phyloP scores from a whole-genome alignment of 2,888 invertebrate genomes.

The Orthosia cruda region DNA sequence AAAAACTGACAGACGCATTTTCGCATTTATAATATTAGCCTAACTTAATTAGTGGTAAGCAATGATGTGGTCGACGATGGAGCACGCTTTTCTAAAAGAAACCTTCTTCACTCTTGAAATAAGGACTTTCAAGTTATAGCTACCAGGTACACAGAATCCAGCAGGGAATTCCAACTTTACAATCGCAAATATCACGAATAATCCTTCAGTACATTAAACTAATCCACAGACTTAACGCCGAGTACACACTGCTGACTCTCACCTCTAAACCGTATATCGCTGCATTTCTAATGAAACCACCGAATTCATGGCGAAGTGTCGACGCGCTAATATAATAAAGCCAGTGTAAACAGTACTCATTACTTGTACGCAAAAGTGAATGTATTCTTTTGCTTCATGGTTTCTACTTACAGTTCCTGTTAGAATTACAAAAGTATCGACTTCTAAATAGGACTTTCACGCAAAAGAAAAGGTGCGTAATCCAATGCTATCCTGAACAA shows the following conservation, averaged over 20 bases:
- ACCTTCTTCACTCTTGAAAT: too few relatives aligned
- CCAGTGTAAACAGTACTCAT: slow-evolving; percentile 79
- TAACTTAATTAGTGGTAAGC: too few relatives aligned
- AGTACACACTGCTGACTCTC: slow-evolving; percentile 65
- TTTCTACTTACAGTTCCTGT: too few relatives aligned
- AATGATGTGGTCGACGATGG: too few relatives aligned
- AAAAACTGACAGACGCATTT: too few relatives aligned
- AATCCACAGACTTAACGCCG: slow-evolving; percentile 65
- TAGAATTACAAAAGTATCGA: neutral
- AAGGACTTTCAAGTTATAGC: too few relatives aligned
- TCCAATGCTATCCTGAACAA: neutral
- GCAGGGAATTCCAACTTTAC: slow-evolving; percentile 12
- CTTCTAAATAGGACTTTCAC: neutral
- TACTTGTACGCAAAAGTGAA: too few relatives aligned
- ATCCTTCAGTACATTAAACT: slow-evolving; percentile 66
- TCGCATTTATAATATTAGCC: too few relatives aligned
- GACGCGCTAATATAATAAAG: slow-evolving; percentile 88
- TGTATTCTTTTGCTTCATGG: too few relatives aligned
- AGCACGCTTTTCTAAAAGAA: too few relatives aligned
- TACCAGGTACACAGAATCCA: too few relatives aligned
- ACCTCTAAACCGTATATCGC: slow-evolving; percentile 76
- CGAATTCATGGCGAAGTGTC: slow-evolving; percentile 82
- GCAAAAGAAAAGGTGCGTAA: neutral
- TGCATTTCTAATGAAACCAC: slow-evolving; percentile 83
- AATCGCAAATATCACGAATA: slow-evolving; percentile 45